Evolutionary conservation across 2,888 invertebrate genomes (phyloP), one percentile per base, ranked within the genome.

Genomic region (Epirrita christyi): DNA sequence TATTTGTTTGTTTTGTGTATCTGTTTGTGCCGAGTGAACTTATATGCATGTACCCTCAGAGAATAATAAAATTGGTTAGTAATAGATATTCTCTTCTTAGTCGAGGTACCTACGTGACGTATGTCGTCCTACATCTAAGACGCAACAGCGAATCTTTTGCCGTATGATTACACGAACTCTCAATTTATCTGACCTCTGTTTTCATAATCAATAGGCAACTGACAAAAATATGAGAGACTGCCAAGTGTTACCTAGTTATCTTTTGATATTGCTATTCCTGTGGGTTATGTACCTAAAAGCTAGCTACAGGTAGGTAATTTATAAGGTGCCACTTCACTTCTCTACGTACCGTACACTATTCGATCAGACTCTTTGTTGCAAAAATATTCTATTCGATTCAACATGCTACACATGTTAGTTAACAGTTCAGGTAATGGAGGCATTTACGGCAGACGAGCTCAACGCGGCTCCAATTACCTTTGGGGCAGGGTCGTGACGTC

Each of bases 391-490:
- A 38, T 55, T 45, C 34, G 29, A 56, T 43, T 45, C 34, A 34
- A 13, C 38, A 34, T 14, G 44, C 34, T 27, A 57, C 47, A 51
- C 51, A 48, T 52, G 52, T 52, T 41, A 53, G 48, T 53, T 58
- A 58, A 44, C 48, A 21, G 44, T 45, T 47, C 46, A 43, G 52
- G 48, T 52, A 58, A 60, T 58, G 47, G 53, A 53, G 37, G 52
- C 50, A 60, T 60, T 58, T 53, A 55, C 56, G 41, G 44, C 32
- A 53, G 44, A 37, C 55, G 49, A 55, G 46, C 51, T 51, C 21
- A 53, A 40, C 42, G 37, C 48, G 44, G 28, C 55, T 52, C 51
- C 54, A 59, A 56, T 56, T 59, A 57, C 63, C 57, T 46, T 58
- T 21, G 40, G 36, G 55, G 34, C 55, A 49, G 43, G 48, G 43